Evolutionary conservation across 2,797 vertebrate species (phyloP), one percentile per base, ranked within the genome.

Genomic region (Sebastes nivosus): DNA sequence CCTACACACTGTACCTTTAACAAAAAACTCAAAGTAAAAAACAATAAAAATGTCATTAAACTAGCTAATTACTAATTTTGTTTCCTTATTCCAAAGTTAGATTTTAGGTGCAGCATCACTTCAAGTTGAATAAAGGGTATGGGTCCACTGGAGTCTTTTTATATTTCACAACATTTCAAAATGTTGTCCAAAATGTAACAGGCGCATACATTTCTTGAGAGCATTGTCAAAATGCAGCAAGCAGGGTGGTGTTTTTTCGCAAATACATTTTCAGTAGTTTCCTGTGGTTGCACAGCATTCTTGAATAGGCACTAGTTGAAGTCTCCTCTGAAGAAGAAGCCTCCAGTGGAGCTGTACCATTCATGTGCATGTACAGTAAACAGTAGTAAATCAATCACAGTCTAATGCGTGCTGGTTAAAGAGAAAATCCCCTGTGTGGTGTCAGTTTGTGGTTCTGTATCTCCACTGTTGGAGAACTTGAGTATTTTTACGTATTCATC

Each of bases 331-430:
- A 67, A 64, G 83, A 81, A 85, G 81, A 46, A 46, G 42, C 76
- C 79, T 87, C 86, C 88, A 79, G 88, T 83, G 83, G 82, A 89
- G 83, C 70, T 69, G 76, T 80, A 91, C 80, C 82, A 71, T 77
- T 79, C 59, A 59, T 81, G 75, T 90, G 80, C 76, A 83, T 75
- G 77, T 86, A 74, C 50, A 85, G 84, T 86, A 92, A 91, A 93
- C 87, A 88, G 84, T 75, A 88, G 67, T 87, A 68, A 75, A 84
- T 87, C 71, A 85, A 66, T 91, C 90, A 93, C 89, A 91, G 88
- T 90, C 84, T 91, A 27, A 72, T 70, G 72, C 82, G 85, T 89
- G 91, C 91, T 94, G 91, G 93, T 93, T 86, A 60, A 55, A 87
- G 79, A 91, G 71, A 81, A 73, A 59, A 75, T 32, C 25, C 57